These are phyloP conservation scores for Oconnorella tubifera DNA, from an alignment of 2,888 invertebrate genomes.

Conservation along the genomic window DNA sequence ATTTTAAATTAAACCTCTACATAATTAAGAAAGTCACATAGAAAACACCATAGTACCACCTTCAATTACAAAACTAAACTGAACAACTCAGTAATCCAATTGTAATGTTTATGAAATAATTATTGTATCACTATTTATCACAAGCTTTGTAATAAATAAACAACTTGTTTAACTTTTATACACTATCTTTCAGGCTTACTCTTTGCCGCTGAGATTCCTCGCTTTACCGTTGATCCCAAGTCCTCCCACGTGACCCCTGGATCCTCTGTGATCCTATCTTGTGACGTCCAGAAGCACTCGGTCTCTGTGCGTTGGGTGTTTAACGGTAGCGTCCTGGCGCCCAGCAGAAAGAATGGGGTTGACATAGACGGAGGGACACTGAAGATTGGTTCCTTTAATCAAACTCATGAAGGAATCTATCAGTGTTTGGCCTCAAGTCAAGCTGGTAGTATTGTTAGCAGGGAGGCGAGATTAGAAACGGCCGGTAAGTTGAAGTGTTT, in stretches of 20 bases:
- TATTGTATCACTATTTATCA: no score
- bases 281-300: conserved; percentile 4
- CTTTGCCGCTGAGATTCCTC: conserved; percentile 6
- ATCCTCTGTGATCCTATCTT: conserved; percentile 1
- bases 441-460: conserved; percentile 6
- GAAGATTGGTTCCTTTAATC: conserved; percentile 1
- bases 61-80: no score
- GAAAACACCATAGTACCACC: no score
- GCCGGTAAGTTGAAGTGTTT: background rate
- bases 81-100: no score
- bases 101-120: no score
- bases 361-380: conserved; percentile 7
- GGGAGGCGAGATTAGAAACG: conserved; percentile 3
- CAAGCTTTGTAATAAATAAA: no score
- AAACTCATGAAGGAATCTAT: conserved; percentile 8
- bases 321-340: conserved; percentile 2
- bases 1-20: no score
- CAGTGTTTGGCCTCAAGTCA: conserved; percentile 8
- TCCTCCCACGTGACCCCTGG: background rate
- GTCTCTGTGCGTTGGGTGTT: conserved; percentile 5
- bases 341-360: background rate
- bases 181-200: background rate
- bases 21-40: no score
- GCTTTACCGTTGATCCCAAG: conserved; percentile 11
- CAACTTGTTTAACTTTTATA: no score